phyloP scores from a whole-genome alignment of 2,797 vertebrate species.

The Gymnoscopelus microlampas region DNA sequence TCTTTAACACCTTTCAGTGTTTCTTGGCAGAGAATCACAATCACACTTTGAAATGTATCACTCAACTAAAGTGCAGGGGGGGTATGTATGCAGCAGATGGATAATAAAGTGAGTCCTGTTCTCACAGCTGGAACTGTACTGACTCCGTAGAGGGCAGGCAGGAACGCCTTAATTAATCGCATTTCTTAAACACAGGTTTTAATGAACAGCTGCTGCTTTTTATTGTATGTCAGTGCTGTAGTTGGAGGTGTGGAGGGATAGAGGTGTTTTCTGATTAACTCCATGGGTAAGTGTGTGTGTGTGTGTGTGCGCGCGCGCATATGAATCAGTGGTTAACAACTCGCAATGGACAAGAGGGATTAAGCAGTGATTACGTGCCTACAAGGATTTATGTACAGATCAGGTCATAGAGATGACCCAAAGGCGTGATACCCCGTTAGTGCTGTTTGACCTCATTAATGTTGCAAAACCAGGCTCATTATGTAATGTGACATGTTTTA shows the following conservation, averaged over 20 bases:
- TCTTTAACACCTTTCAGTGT: conserved; percentile 44
- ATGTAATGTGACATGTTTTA: conserved; percentile 47
- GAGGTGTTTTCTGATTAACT: conserved; percentile 63
- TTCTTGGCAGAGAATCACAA: conserved; percentile 35
- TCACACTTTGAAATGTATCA: conserved; percentile 40
- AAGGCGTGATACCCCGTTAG: conserved; percentile 53
- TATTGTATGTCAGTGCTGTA: conserved; percentile 38
- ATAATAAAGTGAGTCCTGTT: conserved; percentile 43
- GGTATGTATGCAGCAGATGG: conserved; percentile 26
- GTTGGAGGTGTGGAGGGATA: conserved; percentile 61
- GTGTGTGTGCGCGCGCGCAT: not conserved
- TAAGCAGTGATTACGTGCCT: conserved; percentile 48
- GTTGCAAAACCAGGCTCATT: conserved; percentile 29
- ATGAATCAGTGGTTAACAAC: conserved; percentile 36
- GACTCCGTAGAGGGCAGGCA: conserved; percentile 25
- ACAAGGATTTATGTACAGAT: conserved; percentile 35
- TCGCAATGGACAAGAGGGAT: conserved; percentile 32
- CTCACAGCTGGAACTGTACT: conserved; percentile 52
- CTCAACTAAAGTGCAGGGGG: conserved; percentile 7
- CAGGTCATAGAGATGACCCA: conserved; percentile 60
- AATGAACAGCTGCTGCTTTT: conserved; percentile 71
- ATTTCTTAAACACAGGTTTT: conserved; percentile 65
- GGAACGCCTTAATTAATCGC: conserved; percentile 69
- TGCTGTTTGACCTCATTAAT: conserved; percentile 53
- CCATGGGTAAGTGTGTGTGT: conserved; percentile 36